Evolutionary conservation across 2,113 vertebrate species (phyloP).

Genomic region (Scartelaos histophorus): DNA sequence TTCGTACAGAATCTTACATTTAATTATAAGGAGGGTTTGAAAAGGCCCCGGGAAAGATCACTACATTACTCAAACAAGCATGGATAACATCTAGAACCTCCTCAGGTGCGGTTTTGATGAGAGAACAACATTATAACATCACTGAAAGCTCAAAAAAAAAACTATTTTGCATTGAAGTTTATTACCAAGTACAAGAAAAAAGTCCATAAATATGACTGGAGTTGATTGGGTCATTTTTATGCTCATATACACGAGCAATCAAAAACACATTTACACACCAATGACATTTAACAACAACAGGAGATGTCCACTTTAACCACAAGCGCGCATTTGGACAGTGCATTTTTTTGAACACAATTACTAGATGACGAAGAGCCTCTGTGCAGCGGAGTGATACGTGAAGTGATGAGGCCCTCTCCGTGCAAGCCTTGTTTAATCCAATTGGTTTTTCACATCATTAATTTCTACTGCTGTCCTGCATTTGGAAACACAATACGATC

Average conservation of each 20-base stretch:
- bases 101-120: too few relatives aligned
- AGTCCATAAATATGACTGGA: too few relatives aligned
- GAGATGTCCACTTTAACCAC: not conserved
- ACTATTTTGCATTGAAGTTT: too few relatives aligned
- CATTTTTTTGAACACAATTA: not conserved
- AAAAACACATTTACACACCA: not conserved
- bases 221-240: too few relatives aligned
- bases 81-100: too few relatives aligned
- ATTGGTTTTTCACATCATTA: not conserved
- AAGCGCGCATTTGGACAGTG: not conserved
- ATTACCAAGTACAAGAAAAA: too few relatives aligned
- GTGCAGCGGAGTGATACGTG: not conserved
- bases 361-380: not conserved
- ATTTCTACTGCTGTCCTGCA: not conserved
- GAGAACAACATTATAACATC: too few relatives aligned
- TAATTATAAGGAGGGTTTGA: too few relatives aligned
- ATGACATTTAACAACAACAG: not conserved
- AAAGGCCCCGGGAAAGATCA: too few relatives aligned
- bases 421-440: constrained; percentile 5
- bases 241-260: not conserved
- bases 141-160: too few relatives aligned
- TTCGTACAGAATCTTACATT: too few relatives aligned
- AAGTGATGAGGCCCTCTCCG: not conserved
- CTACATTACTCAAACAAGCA: too few relatives aligned
- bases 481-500: not conserved